phyloP scores from a whole-genome alignment of 2,888 invertebrate genomes.

The Clanis bilineata region DNA sequence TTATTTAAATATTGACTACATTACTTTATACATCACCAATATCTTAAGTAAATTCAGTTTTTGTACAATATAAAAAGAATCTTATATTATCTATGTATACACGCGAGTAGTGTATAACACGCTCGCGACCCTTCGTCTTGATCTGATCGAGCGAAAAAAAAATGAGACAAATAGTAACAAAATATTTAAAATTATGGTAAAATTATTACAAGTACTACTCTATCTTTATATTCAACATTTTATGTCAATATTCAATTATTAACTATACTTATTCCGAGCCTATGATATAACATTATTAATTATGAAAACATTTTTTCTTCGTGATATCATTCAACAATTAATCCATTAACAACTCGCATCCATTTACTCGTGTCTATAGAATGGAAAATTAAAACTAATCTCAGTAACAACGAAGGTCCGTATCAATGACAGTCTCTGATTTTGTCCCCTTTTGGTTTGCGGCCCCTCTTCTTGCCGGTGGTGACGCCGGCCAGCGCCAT shows the following conservation, averaged over 20 bases:
- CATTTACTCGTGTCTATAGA: slow-evolving; percentile 60
- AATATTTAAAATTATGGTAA: slow-evolving; percentile 77
- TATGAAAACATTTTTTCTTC: slow-evolving; percentile 71
- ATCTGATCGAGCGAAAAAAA: slow-evolving; percentile 74
- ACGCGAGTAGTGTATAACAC: slow-evolving; percentile 70
- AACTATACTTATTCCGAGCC: slow-evolving; percentile 76
- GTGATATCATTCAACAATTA: slow-evolving; percentile 79
- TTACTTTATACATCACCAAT: slow-evolving; percentile 83
- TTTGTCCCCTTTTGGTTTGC: slow-evolving; percentile 86
- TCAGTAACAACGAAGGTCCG: slow-evolving; percentile 68
- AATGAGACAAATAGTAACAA: slow-evolving; percentile 75
- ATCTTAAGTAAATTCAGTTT: slow-evolving; percentile 82
- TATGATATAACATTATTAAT: slow-evolving; percentile 78
- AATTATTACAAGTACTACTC: slow-evolving; percentile 79
- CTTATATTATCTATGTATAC: slow-evolving; percentile 78
- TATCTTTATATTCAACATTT: slow-evolving; percentile 80
- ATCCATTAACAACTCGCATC: slow-evolving; percentile 71
- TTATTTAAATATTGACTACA: slow-evolving; percentile 82
- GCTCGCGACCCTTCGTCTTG: slow-evolving; percentile 65
- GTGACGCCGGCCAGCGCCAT: slow-evolving; percentile 79
- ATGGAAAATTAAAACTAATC: slow-evolving; percentile 73
- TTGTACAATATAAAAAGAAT: slow-evolving; percentile 83
- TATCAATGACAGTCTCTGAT: slow-evolving; percentile 78
- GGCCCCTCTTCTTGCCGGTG: slow-evolving; percentile 85
- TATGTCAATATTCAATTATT: slow-evolving; percentile 79